Conservation (phyloP, 2,888 invertebrate species). For the Aphodius granarius region DNA sequence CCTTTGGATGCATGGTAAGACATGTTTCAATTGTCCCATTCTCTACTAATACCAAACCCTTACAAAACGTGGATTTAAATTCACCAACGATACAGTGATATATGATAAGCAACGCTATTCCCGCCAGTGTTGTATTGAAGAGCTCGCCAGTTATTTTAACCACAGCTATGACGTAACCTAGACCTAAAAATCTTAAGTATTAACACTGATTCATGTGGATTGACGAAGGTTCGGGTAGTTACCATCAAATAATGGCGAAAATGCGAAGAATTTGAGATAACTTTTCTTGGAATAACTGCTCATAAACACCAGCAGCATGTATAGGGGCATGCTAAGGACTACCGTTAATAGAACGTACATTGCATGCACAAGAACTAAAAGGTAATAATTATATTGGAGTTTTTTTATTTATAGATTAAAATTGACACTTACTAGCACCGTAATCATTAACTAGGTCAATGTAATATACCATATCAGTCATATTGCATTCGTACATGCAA, state of each 20-base stretch:
- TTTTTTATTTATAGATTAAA: neutral
- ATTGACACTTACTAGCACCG: conserved; percentile 17
- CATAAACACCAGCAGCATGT: conserved; percentile 21
- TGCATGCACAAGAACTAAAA: conserved; percentile 14
- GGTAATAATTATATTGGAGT: neutral
- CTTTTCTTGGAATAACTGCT: conserved; percentile 24
- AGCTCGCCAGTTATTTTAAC: conserved; percentile 15
- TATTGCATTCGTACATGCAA: neutral
- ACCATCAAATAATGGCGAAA: conserved; percentile 22
- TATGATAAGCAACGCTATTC: neutral
- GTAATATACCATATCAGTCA: conserved; percentile 9
- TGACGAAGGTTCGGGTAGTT: neutral
- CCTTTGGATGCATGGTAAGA: conserved; percentile 6
- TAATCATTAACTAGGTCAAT: conserved; percentile 13
- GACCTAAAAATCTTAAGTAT: conserved; percentile 5
- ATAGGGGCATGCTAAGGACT: conserved; percentile 19
- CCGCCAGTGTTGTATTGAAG: conserved; percentile 14
- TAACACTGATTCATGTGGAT: neutral
- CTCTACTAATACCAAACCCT: neutral
- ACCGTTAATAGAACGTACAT: conserved; percentile 16
- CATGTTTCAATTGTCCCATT: neutral
- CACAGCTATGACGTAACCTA: conserved; percentile 19
- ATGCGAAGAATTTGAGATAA: conserved; percentile 19
- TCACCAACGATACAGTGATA: neutral
- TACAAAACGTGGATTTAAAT: neutral